Evolutionary conservation across 1,140 invertebrate genomes (phyloP).

Genomic region (Tyrophagus putrescentiae): DNA sequence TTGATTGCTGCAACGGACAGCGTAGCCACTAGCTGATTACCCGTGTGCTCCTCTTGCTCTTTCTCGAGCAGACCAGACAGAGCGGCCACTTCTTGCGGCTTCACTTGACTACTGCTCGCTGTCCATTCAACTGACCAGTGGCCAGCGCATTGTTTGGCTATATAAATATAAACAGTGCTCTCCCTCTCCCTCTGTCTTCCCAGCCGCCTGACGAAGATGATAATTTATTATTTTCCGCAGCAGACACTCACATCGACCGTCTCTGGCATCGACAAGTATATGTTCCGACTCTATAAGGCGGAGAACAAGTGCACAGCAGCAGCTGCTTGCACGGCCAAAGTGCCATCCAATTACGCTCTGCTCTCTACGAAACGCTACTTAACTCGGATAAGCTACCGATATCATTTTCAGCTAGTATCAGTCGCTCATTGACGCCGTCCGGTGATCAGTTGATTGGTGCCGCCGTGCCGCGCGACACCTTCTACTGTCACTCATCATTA

Average conservation of each 20-base stretch:
- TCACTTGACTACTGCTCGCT: conserved; percentile 2
- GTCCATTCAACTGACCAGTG: conserved; percentile 8
- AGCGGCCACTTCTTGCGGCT: conserved; percentile 5
- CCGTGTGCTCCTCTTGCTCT: background rate
- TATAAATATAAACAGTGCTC: conserved; percentile 7
- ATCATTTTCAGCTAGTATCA: background rate
- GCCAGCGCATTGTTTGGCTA: conserved; percentile 12
- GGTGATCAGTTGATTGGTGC: background rate
- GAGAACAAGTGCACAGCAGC: conserved; percentile 4
- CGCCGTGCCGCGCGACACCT: background rate
- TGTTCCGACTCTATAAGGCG: background rate
- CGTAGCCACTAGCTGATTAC: background rate
- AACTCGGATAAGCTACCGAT: conserved; percentile 14
- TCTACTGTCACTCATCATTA: too few relatives aligned
- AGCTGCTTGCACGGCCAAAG: conserved; percentile 8
- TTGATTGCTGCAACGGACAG: conserved; percentile 1
- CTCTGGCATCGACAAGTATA: background rate
- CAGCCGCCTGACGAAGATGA: conserved; percentile 2
- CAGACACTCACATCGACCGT: conserved; percentile 10
- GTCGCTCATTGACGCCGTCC: background rate
- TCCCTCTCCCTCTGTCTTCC: conserved; percentile 3
- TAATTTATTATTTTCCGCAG: conserved; percentile 14
- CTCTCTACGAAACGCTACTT: conserved; percentile 11
- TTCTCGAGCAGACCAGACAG: background rate
- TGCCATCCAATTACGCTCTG: conserved; percentile 15